Evolutionary conservation across 2,113 vertebrate species (phyloP), one percentile per base, ranked within the genome.

Genomic region (Antechinus flavipes): DNA sequence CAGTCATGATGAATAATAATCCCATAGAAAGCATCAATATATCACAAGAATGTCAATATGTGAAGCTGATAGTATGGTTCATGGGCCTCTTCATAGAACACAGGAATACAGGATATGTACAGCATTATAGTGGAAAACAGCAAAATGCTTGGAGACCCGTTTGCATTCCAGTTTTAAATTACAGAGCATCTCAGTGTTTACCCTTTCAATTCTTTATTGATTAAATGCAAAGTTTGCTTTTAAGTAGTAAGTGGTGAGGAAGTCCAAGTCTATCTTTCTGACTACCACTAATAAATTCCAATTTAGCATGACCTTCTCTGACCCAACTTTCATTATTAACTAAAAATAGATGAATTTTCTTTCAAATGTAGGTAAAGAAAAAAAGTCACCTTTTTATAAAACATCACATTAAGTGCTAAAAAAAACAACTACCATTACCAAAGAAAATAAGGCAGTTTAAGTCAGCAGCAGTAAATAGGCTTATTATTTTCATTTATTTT

Each of bases 1-100:
- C 94, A 94, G 97, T 97, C 97, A 96, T 14, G 89, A 94, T 50
- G 76, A 97, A 93, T 50, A 96, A 98, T n/a, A 93, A 97, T 95
- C 95, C 92, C 94, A 93, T 91, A 93, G 96, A 96, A 94, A 76
- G 96, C 96, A 97, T 90, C 95, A 92, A 55, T 94, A 93, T 91
- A 94, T 95, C 96, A 92, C 90, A 84, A 93, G 95, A 93, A 96
- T 50, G 50, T 94, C 97, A 96, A 97, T 96, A 96, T 56, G 58
- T 91, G 58, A 76, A 96, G 93, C 53, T 8, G n/a, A 92, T 26
- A 2, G 93, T 97, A 54, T 61, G 90, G 50, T 93, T 76, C 93
- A 94, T 89, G 47, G 84, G 42, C 49, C 93, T 95, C 54, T 92
- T 92, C 47, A 0, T 0, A 49, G 94, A 93, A 91, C 53, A 54